Conservation (phyloP, 2,888 invertebrate genomes). For the Oscheius sp. region DNA sequence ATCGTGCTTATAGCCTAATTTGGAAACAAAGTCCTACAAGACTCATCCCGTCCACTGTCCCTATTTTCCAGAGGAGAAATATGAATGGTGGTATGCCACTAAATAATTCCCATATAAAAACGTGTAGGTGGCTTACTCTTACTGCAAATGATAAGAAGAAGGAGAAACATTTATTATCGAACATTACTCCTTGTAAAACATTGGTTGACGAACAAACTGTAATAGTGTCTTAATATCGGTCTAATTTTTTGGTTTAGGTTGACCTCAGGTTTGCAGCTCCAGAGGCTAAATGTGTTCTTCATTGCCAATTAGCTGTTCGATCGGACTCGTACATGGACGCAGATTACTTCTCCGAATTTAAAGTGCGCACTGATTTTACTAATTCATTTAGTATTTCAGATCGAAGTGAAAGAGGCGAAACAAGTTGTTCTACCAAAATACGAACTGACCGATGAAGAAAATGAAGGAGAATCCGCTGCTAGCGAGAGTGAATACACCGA, state of each 20-base stretch:
- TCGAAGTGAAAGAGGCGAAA: slow-evolving; percentile 94
- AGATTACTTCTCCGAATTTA: slow-evolving; percentile 93
- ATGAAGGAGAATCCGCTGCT: slow-evolving; percentile 47
- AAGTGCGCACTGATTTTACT: slow-evolving; percentile 77
- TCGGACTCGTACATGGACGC: slow-evolving; percentile 97
- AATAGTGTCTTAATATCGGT: neutral
- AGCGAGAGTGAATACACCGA: slow-evolving; percentile 61
- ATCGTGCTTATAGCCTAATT: slow-evolving; percentile 26
- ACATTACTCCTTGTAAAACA: slow-evolving; percentile 92
- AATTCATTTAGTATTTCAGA: slow-evolving; percentile 75
- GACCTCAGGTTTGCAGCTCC: slow-evolving; percentile 97
- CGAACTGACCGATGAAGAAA: slow-evolving; percentile 74
- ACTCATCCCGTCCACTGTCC: slow-evolving; percentile 98
- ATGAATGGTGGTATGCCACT: slow-evolving; percentile 87
- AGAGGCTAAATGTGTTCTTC: slow-evolving; percentile 88
- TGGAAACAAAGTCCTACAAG: slow-evolving; percentile 85
- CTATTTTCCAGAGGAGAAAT: slow-evolving; percentile 91
- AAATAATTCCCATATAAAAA: too few relatives aligned
- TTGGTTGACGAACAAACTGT: slow-evolving; percentile 83
- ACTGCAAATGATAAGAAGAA: slow-evolving; percentile 82
- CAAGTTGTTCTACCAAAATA: slow-evolving; percentile 76
- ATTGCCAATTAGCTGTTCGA: slow-evolving; percentile 84
- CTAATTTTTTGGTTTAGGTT: slow-evolving; percentile 74
- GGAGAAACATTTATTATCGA: slow-evolving; percentile 85
- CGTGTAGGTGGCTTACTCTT: slow-evolving; percentile 87